These are phyloP conservation scores for Grapholita molesta DNA, from an alignment of 1,140 invertebrate species.

Conservation along the genomic window DNA sequence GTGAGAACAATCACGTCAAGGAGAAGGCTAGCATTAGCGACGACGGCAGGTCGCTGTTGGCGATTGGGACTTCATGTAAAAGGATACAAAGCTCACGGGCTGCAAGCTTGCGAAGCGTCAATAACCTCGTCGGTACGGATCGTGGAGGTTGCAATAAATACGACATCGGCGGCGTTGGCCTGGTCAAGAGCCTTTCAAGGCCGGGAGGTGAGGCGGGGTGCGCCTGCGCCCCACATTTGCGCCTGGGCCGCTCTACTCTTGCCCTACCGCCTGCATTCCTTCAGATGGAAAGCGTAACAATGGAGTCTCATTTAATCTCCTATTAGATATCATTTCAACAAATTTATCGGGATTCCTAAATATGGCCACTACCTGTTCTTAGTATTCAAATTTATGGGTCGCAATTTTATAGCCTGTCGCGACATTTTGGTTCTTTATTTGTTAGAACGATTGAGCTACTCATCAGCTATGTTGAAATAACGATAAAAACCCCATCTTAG, in stretches of 20 bases:
- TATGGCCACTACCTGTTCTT: too few species aligned
- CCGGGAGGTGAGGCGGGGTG: constrained; percentile 70
- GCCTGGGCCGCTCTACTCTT: constrained; percentile 41
- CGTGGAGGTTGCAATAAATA: constrained; percentile 77
- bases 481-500: too few species aligned
- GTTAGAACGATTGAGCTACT: too few species aligned
- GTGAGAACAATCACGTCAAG: constrained; percentile 69
- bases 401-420: too few species aligned
- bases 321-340: not conserved
- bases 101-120: constrained; percentile 54
- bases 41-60: constrained; percentile 33
- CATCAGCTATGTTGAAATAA: too few species aligned
- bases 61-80: constrained; percentile 52
- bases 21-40: constrained; percentile 55
- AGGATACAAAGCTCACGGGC: constrained; percentile 42
- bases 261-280: constrained; percentile 58
- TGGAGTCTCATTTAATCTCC: not conserved
- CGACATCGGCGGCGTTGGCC: constrained; percentile 67
- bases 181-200: constrained; percentile 78
- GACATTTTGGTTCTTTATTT: too few species aligned
- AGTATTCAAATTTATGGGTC: too few species aligned
- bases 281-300: constrained; percentile 33
- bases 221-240: constrained; percentile 57
- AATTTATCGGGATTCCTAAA: too few species aligned
- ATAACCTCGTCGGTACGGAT: constrained; percentile 75